A percentile compares a stretch with the other conserved stretches of the same genome.
Evolutionary conservation across 2,113 vertebrate genomes (phyloP).

Genomic region (Nothoprocta pentlandii): DNA sequence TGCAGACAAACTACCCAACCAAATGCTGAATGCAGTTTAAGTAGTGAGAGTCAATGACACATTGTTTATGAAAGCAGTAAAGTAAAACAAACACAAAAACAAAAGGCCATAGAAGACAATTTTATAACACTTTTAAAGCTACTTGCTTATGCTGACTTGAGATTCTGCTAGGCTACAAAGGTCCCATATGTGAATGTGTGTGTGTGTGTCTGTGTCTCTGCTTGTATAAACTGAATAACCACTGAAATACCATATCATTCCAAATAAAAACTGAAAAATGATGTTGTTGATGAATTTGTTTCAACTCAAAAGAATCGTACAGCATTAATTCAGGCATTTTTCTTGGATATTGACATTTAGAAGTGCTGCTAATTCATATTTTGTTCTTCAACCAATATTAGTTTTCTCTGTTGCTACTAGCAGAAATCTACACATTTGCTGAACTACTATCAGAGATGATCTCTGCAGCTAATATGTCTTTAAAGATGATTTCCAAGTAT

Average conservation of each 20-base stretch:
- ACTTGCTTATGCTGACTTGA: constrained; percentile 8
- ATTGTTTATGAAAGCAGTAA: constrained; percentile 15
- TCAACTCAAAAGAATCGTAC: neutral
- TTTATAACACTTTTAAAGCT: neutral
- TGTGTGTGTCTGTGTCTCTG: rapidly evolving
- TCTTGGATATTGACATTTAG: neutral
- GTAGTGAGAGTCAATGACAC: neutral
- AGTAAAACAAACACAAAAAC: neutral
- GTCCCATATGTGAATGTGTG: neutral
- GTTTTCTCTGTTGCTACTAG: neutral
- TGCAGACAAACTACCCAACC: neutral
- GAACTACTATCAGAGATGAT: neutral
- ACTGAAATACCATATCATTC: neutral
- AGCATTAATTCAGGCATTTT: neutral
- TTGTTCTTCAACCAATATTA: neutral
- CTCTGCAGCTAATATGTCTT: neutral
- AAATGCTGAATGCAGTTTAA: constrained; percentile 20
- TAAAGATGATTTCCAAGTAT: neutral
- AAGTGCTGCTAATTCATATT: neutral
- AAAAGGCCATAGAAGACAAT: neutral
- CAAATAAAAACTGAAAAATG: neutral
- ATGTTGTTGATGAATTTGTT: neutral
- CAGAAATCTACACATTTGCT: neutral
- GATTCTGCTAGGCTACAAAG: neutral
- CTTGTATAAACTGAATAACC: neutral